Percentiles rank a stretch among this genome's conserved stretches.
These are phyloP conservation scores for Sebastes oblongus DNA, from an alignment of 2,797 vertebrate genomes.

Conservation along the genomic window DNA sequence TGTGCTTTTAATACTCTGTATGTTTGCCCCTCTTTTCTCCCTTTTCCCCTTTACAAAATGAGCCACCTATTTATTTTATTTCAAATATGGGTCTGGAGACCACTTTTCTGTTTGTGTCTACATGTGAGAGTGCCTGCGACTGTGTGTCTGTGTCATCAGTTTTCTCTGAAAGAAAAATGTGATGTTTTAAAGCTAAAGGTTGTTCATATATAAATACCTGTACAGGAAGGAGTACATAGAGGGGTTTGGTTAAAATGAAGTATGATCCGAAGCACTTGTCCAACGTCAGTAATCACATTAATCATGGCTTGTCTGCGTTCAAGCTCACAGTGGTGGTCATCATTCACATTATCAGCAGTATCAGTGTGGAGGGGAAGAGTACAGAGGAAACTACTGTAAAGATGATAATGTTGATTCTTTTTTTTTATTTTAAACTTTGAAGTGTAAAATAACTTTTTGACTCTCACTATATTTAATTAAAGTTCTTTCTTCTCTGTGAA, in stretches of 20 bases:
- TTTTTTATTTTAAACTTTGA: conserved; percentile 88
- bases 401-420: conserved; percentile 93
- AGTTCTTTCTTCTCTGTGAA: conserved; percentile 99
- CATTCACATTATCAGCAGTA: conserved; percentile 86
- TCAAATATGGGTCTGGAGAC: conserved; percentile 70
- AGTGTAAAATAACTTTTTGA: conserved; percentile 99
- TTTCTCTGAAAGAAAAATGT: conserved; percentile 59
- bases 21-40: conserved; percentile 18
- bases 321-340: conserved; percentile 34
- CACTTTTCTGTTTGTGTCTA: conserved; percentile 59
- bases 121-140: conserved; percentile 40
- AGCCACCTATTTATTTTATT: conserved; percentile 73
- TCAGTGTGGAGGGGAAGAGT: conserved; percentile 74
- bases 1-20: conserved; percentile 32
- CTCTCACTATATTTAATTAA: conserved; percentile 99
- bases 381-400: conserved; percentile 98
- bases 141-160: conserved; percentile 29
- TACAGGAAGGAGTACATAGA: conserved; percentile 53
- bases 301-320: conserved; percentile 59
- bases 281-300: conserved; percentile 30
- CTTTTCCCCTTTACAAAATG: conserved; percentile 37
- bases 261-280: conserved; percentile 61
- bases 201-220: conserved; percentile 59
- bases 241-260: conserved; percentile 29
- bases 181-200: conserved; percentile 65